Conservation (phyloP, 2,113 vertebrate genomes). For the Crotophaga sulcirostris region DNA sequence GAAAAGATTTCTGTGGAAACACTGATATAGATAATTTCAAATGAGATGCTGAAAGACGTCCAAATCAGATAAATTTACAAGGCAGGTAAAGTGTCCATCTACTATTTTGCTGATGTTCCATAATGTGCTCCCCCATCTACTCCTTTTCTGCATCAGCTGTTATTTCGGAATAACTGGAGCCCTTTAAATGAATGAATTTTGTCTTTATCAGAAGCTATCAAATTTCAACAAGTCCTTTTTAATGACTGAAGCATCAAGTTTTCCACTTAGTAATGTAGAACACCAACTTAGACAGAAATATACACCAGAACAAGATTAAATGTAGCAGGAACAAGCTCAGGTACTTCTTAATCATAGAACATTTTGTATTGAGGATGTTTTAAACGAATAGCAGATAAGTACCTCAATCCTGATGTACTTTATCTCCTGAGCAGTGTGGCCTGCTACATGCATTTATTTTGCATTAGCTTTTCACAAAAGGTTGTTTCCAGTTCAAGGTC, state of each 20-base stretch:
- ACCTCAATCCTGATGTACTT: neutral
- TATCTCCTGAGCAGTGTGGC: neutral
- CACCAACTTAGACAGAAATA: neutral
- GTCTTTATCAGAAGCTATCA: neutral
- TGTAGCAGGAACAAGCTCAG: neutral
- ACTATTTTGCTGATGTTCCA: neutral
- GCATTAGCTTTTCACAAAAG: neutral
- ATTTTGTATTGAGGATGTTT: neutral
- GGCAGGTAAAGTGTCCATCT: neutral
- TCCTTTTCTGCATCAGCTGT: neutral
- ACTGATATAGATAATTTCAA: neutral
- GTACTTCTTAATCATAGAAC: neutral
- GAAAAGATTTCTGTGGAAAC: neutral
- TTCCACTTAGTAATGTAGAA: neutral
- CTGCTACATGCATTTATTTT: neutral
- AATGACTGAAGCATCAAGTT: neutral
- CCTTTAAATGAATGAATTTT: neutral
- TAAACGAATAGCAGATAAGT: neutral
- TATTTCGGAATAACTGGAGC: neutral
- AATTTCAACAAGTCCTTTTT: neutral
- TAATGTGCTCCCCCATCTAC: fast-evolving
- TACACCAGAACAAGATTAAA: neutral
- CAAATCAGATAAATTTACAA: neutral
- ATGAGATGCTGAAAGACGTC: neutral
- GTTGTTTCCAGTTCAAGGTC: neutral